Base-by-base conservation (phyloP, 2,888 invertebrate species). In the Amiota minor region DNA sequence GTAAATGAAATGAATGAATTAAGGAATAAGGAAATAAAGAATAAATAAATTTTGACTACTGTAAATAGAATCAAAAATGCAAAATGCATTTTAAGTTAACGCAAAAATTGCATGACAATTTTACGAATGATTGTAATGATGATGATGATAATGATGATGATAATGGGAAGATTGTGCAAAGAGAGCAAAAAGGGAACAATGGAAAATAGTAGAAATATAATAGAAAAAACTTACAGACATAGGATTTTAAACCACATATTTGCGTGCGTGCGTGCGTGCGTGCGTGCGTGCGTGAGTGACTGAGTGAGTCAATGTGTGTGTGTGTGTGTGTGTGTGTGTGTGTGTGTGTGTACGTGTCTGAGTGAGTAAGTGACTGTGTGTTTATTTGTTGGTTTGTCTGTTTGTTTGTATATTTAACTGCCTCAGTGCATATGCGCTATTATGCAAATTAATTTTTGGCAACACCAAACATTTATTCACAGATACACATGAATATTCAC, bases 51-150 rank as follows among this genome's bases (percentile, higher is more conserved):
- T 35, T 2, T 35, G 35, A 35, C 35, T 8, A 35, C 35, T n/a
- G 65, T 49, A 65, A 65, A 65, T 20, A 65, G 47, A 65, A 65
- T 65, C 65, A 65, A 65, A 65, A 49, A 65, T 65, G 65, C 65
- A 65, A 65, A 65, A 65, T 65, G 65, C 65, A 46, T 47, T 65
- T 16, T 14, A 47, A 16, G 20, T 49, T 65, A 65, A 65, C 49
- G 18, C 47, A 65, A 65, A 65, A 65, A 65, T 65, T 65, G 49
- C 47, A 65, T 65, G 20, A 49, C 65, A 46, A 65, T 65, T 65
- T 65, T 47, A 9, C 59, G 20, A 12, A 12, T 18, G 23, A 11
- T 6, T 23, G 18, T 35, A 8, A 35, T 35, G 2, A 2, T 35
- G 35, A 35, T 6, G 35, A 6, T 6, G 35, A 35, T 35, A 8